Base-by-base conservation (phyloP, 2,888 invertebrate genomes). In the Suillia variegata region DNA sequence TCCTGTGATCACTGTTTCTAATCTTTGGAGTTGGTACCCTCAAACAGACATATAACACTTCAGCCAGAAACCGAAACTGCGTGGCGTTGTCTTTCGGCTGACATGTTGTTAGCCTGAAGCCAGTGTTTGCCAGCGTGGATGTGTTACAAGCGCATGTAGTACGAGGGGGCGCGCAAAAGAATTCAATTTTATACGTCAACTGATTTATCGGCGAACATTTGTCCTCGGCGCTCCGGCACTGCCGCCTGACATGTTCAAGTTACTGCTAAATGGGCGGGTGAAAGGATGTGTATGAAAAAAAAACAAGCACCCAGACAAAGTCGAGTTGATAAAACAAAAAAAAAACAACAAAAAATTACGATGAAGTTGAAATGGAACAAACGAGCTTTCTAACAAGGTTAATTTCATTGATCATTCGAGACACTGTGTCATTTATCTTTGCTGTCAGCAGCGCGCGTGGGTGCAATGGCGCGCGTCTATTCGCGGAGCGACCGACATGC, bases 311-410 rank as follows among this genome's bases (percentile, higher is more conserved):
- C 33, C 22, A 47, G 52, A 45, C 42, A 47, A 42, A 54, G 54
- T 54, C 54, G 42, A 54, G 54, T 54, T 54, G 42, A n/a, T 52
- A 54, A 17, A 55, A 55, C 17, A 51, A 17, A 61, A 50, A 62
- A 49, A 31, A 55, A 59, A 58, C 51, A 60, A 63, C 60, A 63
- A 64, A 58, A 42, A 31, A 64, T 64, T 55, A 67, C 65, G 64
- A 65, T 65, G 65, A 67, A 66, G 68, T 66, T 67, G 68, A 69
- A 71, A 69, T 63, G 57, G 63, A 64, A 67, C 70, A 72, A 71
- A 73, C 71, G 71, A 73, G 70, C 68, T 66, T 66, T 60, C 74
- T 80, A 80, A 80, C 80, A 78, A 80, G 80, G 81, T 79, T 80
- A 80, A 80, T 80, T 80, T 80, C 75, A 75, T 73, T 68, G 69